Evolutionary conservation across 2,797 vertebrate genomes (phyloP), one percentile per base, ranked within the genome.

Genomic region (Clamator glandarius): DNA sequence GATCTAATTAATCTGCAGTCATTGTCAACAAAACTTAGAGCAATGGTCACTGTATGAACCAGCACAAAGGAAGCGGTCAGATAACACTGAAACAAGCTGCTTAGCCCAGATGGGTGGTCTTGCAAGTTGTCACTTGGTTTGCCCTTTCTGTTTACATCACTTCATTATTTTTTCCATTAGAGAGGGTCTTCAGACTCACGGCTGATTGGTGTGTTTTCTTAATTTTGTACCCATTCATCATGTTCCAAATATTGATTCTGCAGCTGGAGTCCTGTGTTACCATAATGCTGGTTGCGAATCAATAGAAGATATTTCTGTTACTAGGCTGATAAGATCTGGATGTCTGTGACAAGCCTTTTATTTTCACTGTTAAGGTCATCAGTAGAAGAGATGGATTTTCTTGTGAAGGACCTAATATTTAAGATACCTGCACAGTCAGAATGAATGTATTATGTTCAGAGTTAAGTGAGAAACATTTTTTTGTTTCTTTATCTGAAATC

Each of bases 161-260:
- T 91, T 63, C 79, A 80, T 87, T 95, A 85, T 79, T 78, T 94
- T 77, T 95, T 96, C 85, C 74, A 92, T 92, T 95, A 92, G 50
- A 84, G 75, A 84, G 70, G 59, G 41, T 76, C 81, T 96, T 96
- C 59, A 92, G 79, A 94, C 90, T 88, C 13, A 11, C 73, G 77
- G 25, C 42, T 88, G 61, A 94, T 80, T 61, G 55, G 58, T 92
- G 81, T 96, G 84, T 84, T 93, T 68, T 72, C 78, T 81, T 69
- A 64, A 35, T 55, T 91, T 88, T 41, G 1, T 55, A 68, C 29
- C 61, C 72, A 92, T 94, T 93, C 52, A 91, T 96, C 89, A 79
- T 88, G 72, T 67, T 84, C 92, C 92, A 91, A 97, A 93, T 91
- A 84, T 91, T 95, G 92, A 91, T 95, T 81, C 64, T 74, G 26